Conservation (phyloP, 2,888 invertebrate species). For the Melangyna quadrimaculata region DNA sequence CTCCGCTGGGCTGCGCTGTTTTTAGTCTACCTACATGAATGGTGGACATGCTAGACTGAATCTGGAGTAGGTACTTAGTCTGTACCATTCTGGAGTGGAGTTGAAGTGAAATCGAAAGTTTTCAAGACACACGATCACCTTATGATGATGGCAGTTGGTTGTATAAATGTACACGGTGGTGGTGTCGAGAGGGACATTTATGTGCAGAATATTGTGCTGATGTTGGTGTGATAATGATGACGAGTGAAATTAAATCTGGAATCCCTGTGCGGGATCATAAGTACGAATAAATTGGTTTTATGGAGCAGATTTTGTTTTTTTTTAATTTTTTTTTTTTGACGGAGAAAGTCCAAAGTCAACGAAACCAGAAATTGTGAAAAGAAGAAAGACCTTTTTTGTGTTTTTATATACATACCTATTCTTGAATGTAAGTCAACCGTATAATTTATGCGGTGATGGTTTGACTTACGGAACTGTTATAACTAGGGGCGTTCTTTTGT, state of each 20-base stretch:
- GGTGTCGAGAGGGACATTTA: not conserved
- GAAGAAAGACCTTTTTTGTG: not conserved
- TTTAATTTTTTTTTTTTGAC: constrained; percentile 3
- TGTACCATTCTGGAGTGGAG: not conserved
- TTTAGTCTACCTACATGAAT: constrained; percentile 1
- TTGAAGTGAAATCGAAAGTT: constrained; percentile 62
- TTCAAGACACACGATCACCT: constrained; percentile 23
- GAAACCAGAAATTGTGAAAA: constrained; percentile 9
- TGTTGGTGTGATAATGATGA: constrained; percentile 23
- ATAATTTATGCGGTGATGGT: constrained; percentile 23
- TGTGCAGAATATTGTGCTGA: constrained; percentile 8
- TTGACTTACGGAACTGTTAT: constrained; percentile 8
- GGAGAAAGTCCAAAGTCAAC: constrained; percentile 60
- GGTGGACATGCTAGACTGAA: constrained; percentile 60
- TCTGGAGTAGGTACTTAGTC: constrained; percentile 43
- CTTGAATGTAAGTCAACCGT: constrained; percentile 22
- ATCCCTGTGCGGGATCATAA: constrained; percentile 37
- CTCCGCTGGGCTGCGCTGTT: not conserved
- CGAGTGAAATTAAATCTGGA: constrained; percentile 23
- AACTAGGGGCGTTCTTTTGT: not conserved
- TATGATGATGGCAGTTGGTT: not conserved
- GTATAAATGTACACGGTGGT: not conserved
- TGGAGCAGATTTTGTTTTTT: constrained; percentile 53
- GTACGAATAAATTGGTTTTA: constrained; percentile 54
- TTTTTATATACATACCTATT: not conserved